Evolutionary conservation across 2,888 invertebrate genomes (phyloP), one percentile per base, ranked within the genome.

Genomic region (Agrotis puta): DNA sequence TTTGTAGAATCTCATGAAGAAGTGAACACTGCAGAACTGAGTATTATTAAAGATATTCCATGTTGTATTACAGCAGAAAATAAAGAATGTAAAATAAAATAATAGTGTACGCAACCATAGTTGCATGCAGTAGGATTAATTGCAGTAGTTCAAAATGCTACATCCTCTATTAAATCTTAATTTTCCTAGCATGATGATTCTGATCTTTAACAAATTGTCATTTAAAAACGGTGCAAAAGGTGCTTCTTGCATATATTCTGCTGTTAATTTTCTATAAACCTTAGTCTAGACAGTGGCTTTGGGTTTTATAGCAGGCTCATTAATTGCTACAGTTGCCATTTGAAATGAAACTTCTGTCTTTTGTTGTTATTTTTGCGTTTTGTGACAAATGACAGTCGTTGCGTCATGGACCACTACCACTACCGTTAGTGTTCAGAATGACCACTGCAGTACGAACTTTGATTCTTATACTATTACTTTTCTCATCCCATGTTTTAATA

Each of bases 311-410:
- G 43, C 6, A 3, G 48, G n/a, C 18, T 11, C 47, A 7, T 57
- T 43, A 45, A 20, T 43, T 45, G 13, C 4, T 43, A 45, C 9
- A 33, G 22, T 59, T 45, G 14, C n/a, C 14, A 22, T 22, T n/a
- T 59, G 39, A 64, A 68, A 47, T 48, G 39, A 47, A 50, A 70
- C 54, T 79, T 68, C 59, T 64, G 64, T 53, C 18, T 22, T 48
- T 61, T 22, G 14, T 24, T 51, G 7, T 70, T 51, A 33, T 53
- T n/a, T 53, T 70, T 58, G 20, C 51, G 18, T 73, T 59, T 68
- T 54, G 70, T 75, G 78, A 73, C 78, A 83, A 82, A 73, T 73
- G 54, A 70, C 59, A 62, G 59, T 27, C 22, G 64, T 81, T 83
- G 66, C 75, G 59, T 81, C 81, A 81, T 51, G 33, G 53, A 68